These are phyloP conservation scores for Limulus polyphemus DNA, from an alignment of 2,888 invertebrate species.

Conservation along the genomic window DNA sequence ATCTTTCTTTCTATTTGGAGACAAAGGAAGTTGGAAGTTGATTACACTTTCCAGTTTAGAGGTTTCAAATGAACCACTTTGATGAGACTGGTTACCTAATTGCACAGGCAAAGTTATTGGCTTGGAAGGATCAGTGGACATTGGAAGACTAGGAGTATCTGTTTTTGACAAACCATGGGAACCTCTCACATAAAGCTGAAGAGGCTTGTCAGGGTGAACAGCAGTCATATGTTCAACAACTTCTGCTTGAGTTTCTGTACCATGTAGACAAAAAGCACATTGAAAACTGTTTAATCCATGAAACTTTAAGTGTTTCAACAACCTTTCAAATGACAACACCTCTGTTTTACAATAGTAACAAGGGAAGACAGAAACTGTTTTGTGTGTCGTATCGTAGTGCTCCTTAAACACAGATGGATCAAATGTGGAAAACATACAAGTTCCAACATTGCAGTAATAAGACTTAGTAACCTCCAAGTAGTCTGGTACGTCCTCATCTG, in stretches of 20 bases:
- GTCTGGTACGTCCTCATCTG: not conserved
- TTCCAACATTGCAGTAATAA: conserved; percentile 12
- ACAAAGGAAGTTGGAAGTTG: no score
- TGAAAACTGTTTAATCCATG: conserved; percentile 17
- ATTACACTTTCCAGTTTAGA: no score
- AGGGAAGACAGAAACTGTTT: conserved; percentile 7
- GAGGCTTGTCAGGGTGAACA: conserved; percentile 11
- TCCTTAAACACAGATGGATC: conserved; percentile 14
- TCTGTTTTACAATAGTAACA: conserved; percentile 17
- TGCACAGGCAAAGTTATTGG: no score
- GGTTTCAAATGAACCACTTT: no score
- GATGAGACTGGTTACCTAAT: no score
- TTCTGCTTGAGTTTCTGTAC: conserved; percentile 14
- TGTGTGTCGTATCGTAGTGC: conserved; percentile 11
- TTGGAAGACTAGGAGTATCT: no score
- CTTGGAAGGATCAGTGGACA: no score
- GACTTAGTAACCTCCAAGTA: conserved; percentile 7
- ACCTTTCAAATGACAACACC: conserved; percentile 11
- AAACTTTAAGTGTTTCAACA: conserved; percentile 11
- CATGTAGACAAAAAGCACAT: conserved; percentile 16
- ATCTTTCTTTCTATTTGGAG: no score
- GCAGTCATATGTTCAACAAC: conserved; percentile 11
- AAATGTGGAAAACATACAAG: conserved; percentile 10
- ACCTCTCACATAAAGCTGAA: conserved; percentile 12
- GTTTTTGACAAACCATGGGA: not conserved